Conservation (phyloP, 2,797 vertebrate genomes). For the Enteromius trimaculatus region DNA sequence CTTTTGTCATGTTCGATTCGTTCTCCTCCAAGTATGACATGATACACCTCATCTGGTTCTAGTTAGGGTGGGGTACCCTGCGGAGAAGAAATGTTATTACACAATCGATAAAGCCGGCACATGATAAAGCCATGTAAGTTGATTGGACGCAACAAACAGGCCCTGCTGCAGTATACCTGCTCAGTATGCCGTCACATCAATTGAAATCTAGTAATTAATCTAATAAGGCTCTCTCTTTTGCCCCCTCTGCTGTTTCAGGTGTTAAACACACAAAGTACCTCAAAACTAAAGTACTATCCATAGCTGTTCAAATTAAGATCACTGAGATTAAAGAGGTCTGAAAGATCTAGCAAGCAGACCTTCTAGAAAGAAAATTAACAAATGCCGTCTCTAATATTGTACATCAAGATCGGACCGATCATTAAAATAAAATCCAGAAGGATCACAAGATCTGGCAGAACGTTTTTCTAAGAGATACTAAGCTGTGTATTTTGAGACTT, state of each 20-base stretch:
- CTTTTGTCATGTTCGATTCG: conserved; percentile 88
- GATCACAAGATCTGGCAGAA: too few species aligned
- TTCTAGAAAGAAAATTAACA: not conserved
- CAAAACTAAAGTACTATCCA: not conserved
- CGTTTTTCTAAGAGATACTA: too few species aligned
- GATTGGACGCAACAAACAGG: conserved; percentile 69
- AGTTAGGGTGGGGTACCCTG: conserved; percentile 88
- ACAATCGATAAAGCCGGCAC: conserved; percentile 75
- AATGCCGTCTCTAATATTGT: not conserved
- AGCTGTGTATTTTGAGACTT: too few species aligned
- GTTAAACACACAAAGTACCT: not conserved
- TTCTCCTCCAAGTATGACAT: conserved; percentile 92
- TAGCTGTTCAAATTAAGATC: not conserved
- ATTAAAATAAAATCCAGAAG: not conserved
- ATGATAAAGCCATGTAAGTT: conserved; percentile 75
- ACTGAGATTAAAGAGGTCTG: not conserved
- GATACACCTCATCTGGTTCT: conserved; percentile 88
- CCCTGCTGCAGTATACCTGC: conserved; percentile 46
- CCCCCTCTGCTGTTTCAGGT: not conserved
- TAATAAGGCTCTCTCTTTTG: not conserved
- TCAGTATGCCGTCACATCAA: not conserved
- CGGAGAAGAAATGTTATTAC: conserved; percentile 81
- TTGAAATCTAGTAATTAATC: conserved; percentile 20
- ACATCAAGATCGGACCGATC: not conserved
- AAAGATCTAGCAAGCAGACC: not conserved